These are phyloP conservation scores for Thaleichthys pacificus DNA, from an alignment of 2,797 vertebrate species.

Conservation along the genomic window DNA sequence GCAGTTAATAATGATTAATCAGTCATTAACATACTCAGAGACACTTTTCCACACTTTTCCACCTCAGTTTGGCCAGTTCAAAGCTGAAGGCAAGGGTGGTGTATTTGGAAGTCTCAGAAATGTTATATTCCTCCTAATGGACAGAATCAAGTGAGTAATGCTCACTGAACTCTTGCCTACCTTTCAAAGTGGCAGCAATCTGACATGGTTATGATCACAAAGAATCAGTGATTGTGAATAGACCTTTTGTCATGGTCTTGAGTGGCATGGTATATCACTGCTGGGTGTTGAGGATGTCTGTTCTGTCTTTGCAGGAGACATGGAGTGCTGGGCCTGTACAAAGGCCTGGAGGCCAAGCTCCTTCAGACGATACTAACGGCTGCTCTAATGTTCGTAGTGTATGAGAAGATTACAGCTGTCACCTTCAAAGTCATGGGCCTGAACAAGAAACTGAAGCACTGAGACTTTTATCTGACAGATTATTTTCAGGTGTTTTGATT, in stretches of 20 bases:
- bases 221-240: no score
- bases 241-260: no score
- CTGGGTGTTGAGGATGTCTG: no score
- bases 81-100: constrained; percentile 67
- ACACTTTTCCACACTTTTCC: constrained; percentile 26
- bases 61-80: constrained; percentile 79
- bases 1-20: background rate
- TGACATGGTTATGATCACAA: no score
- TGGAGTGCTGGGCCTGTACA: constrained; percentile 75
- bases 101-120: constrained; percentile 68
- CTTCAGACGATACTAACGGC: constrained; percentile 82
- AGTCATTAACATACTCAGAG: background rate
- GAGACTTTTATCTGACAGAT: constrained; percentile 5
- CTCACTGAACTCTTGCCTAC: background rate
- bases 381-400: constrained; percentile 82
- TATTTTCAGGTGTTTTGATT: no score
- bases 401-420: constrained; percentile 77
- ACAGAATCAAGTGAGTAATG: constrained; percentile 75
- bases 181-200: background rate
- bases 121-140: constrained; percentile 69
- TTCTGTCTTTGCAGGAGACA: constrained; percentile 57
- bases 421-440: constrained; percentile 81
- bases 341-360: constrained; percentile 83
- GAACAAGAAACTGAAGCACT: constrained; percentile 69
- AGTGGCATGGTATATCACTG: no score